Evolutionary conservation across 1,140 invertebrate species (phyloP), one percentile per base, ranked within the genome.

Genomic region (Bradynema listronoti): DNA sequence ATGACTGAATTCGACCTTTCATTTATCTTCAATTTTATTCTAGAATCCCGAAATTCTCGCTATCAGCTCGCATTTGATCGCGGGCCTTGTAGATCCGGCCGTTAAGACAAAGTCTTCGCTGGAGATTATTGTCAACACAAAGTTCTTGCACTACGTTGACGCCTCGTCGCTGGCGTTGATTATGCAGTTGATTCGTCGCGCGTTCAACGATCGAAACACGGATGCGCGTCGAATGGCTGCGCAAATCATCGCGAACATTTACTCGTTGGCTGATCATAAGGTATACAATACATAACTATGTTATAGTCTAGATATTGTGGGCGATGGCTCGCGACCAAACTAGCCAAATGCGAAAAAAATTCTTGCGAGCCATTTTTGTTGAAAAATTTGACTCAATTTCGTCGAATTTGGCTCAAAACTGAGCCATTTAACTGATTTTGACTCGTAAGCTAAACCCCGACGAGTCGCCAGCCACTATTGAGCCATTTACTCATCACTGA

Each of bases 91-190:
- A 80, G 92, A 99, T 83, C 94, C 95, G 1, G 89, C 90, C 0
- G 88, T 89, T 71, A 93, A 93, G 79, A 98, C 94, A 0, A 89
- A 88, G 1, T 56, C 56, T 84, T 83, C 5, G 93, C 90, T 80
- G 1, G 88, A 92, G 77, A 91, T 88, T 1, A 82, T 99, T 25
- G 80, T 98, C 14, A 89, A 96, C 75, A 98, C 92, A 0, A 90
- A 96, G 79, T 99, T 99, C 81, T 91, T 98, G 41, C 94, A 99
- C 81, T 95, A 97, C 78, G 96, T 99, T 68, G 95, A 99, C 80
- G 90, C 95, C 4, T 92, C 94, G 1, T 98, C 93, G 0, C 83
- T 99, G 3, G 93, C 95, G 58, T 82, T 99, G 14, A 97, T 99
- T 63, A 98, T 99, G 93, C 94, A 94, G 0, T 27, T 56, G 14